Percentiles rank a stretch among this genome's conserved stretches.
These are phyloP conservation scores for Heliconius ismenius DNA, from an alignment of 2,888 invertebrate species.

Conservation along the genomic window DNA sequence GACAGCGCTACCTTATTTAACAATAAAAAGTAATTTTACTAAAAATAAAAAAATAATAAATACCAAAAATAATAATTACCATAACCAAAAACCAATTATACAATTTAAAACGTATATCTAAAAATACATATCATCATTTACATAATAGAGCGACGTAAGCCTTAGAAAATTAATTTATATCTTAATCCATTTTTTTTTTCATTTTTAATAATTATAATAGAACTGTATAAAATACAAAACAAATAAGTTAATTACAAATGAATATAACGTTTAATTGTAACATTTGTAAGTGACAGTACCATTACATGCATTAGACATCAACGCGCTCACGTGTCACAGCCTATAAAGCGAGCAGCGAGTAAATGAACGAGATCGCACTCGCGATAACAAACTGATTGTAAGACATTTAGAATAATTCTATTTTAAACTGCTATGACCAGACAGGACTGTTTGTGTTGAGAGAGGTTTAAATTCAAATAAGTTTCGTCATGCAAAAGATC, in stretches of 20 bases:
- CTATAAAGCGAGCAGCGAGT: slow-evolving; percentile 15
- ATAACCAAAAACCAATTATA: too few species aligned
- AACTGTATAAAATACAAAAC: too few species aligned
- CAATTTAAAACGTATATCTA: background rate
- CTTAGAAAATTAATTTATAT: background rate
- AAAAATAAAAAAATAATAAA: background rate
- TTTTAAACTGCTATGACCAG: slow-evolving; percentile 21
- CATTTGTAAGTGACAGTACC: slow-evolving; percentile 20
- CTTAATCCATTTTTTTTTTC: too few species aligned
- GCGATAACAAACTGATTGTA: slow-evolving; percentile 29
- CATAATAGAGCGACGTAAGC: background rate
- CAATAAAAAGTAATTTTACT: background rate
- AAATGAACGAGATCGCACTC: slow-evolving; percentile 26
- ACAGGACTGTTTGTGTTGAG: slow-evolving; percentile 19
- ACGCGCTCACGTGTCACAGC: slow-evolving; percentile 34
- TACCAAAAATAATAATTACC: too few species aligned
- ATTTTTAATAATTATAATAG: too few species aligned
- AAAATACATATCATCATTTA: background rate
- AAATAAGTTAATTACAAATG: background rate
- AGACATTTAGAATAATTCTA: slow-evolving; percentile 31
- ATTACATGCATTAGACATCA: slow-evolving; percentile 37
- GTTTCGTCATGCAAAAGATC: slow-evolving; percentile 23
- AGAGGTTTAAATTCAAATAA: slow-evolving; percentile 23
- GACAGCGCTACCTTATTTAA: background rate
- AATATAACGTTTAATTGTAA: slow-evolving; percentile 19